Percentiles rank a stretch among this genome's conserved stretches.
Evolutionary conservation across 2,888 invertebrate species (phyloP).

Genomic region (Prosopocoilus inquinatus): DNA sequence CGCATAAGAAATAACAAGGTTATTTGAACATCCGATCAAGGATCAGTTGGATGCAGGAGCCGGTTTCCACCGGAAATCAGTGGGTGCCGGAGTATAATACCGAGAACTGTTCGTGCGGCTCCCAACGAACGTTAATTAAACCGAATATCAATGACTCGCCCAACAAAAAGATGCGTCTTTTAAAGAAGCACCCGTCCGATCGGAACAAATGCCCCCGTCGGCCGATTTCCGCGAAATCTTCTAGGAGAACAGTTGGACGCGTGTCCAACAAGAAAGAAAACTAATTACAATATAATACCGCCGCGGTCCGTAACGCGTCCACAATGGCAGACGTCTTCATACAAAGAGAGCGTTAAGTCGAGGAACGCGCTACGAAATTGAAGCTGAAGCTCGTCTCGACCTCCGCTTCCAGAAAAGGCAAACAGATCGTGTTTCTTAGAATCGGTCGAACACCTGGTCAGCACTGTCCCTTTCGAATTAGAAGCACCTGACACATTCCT

Average conservation of each 20-base stretch:
- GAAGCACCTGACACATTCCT: neutral
- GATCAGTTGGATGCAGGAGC: conserved; percentile 12
- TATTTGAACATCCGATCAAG: neutral
- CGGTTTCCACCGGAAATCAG: conserved; percentile 35
- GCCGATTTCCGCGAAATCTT: neutral
- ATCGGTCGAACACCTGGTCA: neutral
- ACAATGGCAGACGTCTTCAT: too few relatives aligned
- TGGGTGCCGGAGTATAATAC: conserved; percentile 34
- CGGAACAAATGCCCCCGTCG: neutral
- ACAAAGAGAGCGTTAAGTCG: too few relatives aligned
- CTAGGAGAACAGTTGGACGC: neutral
- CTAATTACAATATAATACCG: too few relatives aligned
- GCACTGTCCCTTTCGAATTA: neutral
- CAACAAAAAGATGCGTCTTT: neutral
- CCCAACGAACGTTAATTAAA: conserved; percentile 17
- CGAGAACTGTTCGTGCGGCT: conserved; percentile 21
- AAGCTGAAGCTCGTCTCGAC: neutral
- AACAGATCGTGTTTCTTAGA: neutral
- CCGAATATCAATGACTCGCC: neutral
- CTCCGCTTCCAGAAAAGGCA: neutral
- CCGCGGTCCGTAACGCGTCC: too few relatives aligned
- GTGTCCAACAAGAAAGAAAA: neutral
- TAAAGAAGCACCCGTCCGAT: neutral
- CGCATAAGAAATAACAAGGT: neutral
- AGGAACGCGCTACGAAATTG: too few relatives aligned